Conservation (phyloP, 2,113 vertebrate genomes). For the Cyanoderma ruficeps region DNA sequence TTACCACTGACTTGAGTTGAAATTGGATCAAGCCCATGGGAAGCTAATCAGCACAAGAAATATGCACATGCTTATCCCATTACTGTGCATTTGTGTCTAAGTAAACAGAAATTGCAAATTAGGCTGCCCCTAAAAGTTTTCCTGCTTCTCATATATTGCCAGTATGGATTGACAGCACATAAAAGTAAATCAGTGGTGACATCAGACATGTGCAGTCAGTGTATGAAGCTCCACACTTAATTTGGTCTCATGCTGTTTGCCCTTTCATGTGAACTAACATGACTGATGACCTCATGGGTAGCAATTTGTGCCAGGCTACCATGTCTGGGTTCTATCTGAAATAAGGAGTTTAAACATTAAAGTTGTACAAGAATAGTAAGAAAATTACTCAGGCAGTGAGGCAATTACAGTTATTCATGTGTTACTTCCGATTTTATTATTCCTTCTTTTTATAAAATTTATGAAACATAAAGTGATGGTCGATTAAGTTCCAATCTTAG, state of each 20-base stretch:
- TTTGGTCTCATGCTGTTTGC: neutral
- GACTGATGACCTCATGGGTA: neutral
- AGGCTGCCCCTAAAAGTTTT: neutral
- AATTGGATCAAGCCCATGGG: neutral
- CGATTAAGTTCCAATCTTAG: neutral
- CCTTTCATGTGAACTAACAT: neutral
- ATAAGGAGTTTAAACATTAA: neutral
- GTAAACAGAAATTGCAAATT: neutral
- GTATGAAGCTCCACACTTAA: neutral
- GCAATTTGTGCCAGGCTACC: neutral
- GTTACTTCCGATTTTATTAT: neutral
- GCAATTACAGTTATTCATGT: neutral
- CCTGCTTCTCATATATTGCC: neutral
- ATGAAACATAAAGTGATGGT: neutral
- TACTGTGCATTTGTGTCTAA: neutral
- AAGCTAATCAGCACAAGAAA: neutral
- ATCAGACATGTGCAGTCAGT: neutral
- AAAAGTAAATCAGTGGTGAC: neutral
- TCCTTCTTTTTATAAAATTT: neutral
- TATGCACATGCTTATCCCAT: neutral
- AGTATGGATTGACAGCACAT: neutral
- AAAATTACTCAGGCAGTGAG: neutral
- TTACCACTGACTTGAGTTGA: neutral
- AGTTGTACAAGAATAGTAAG: neutral
- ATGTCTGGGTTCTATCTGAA: neutral